A percentile compares a stretch with the other conserved stretches of the same genome.
Conservation (phyloP, 2,888 invertebrate genomes). For the Mesorhabditis spiculigera region DNA sequence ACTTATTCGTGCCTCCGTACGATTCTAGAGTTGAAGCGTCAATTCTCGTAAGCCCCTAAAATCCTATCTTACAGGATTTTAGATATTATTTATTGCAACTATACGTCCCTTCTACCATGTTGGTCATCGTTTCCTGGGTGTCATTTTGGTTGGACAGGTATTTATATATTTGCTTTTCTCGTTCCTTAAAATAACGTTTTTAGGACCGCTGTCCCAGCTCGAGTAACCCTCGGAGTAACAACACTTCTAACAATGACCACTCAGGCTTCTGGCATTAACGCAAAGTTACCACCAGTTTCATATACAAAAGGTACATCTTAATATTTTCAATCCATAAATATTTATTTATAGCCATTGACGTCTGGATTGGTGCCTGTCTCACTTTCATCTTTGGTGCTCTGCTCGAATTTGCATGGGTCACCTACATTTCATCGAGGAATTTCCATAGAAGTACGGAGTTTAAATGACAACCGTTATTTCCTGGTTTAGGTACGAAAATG, state of each 20-base stretch:
- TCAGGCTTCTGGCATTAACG: conserved; percentile 43
- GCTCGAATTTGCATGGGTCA: conserved; percentile 93
- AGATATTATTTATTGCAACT: conserved; percentile 98
- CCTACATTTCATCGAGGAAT: conserved; percentile 67
- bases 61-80: conserved; percentile 12
- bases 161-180: background rate
- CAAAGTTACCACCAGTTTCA: conserved; percentile 67
- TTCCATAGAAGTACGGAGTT: conserved; percentile 10
- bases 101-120: conserved; percentile 88
- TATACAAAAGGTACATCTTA: conserved; percentile 75
- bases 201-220: conserved; percentile 3
- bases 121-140: conserved; percentile 55
- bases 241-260: conserved; percentile 92
- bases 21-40: conserved; percentile 89
- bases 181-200: background rate
- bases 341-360: conserved; percentile 54
- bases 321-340: background rate
- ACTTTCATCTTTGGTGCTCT: conserved; percentile 93
- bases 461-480: background rate
- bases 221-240: conserved; percentile 76
- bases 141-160: conserved; percentile 52
- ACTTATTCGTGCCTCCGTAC: conserved; percentile 93
- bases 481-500: background rate
- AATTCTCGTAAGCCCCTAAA: conserved; percentile 75
- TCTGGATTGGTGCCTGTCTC: conserved; percentile 69